Percentiles rank a stretch among this genome's conserved stretches.
These are phyloP conservation scores for Lineus longissimus DNA, from an alignment of 1,140 invertebrate species.

Conservation along the genomic window DNA sequence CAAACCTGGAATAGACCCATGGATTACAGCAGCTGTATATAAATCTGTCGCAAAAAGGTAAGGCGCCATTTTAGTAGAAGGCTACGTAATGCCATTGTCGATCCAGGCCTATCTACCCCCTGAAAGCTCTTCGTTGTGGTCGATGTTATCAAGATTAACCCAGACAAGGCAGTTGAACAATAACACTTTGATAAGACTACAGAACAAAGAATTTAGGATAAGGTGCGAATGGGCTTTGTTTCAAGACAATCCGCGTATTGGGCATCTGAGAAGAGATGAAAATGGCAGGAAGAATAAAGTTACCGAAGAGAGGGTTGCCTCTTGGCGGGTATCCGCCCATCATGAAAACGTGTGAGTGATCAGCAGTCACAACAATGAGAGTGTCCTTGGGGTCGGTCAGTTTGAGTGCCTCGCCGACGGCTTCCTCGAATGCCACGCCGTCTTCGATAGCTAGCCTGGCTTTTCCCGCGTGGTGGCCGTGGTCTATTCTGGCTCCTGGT, in stretches of 20 bases:
- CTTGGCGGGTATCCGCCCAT: conserved; percentile 50
- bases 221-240: too few relatives aligned
- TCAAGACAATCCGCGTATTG: too few relatives aligned
- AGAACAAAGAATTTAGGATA: too few relatives aligned
- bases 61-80: not conserved
- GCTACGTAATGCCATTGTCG: not conserved
- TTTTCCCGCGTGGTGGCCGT: conserved; percentile 72
- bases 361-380: conserved; percentile 77
- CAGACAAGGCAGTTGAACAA: too few relatives aligned
- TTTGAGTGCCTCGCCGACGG: not conserved
- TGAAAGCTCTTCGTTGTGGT: too few relatives aligned
- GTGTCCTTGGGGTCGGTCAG: conserved; percentile 58
- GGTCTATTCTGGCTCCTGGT: conserved; percentile 67
- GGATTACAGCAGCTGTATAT: not conserved
- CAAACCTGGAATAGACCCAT: conserved; percentile 1
- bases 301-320: conserved; percentile 49
- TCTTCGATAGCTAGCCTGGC: conserved; percentile 74
- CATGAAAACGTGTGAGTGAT: conserved; percentile 61
- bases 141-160: too few relatives aligned
- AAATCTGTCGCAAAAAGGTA: not conserved
- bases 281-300: too few relatives aligned
- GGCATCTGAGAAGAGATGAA: too few relatives aligned
- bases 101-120: too few relatives aligned
- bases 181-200: too few relatives aligned
- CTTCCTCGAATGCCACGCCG: conserved; percentile 68